Base-by-base conservation (phyloP, 2,113 vertebrate species). In the Amazona guildingii region DNA sequence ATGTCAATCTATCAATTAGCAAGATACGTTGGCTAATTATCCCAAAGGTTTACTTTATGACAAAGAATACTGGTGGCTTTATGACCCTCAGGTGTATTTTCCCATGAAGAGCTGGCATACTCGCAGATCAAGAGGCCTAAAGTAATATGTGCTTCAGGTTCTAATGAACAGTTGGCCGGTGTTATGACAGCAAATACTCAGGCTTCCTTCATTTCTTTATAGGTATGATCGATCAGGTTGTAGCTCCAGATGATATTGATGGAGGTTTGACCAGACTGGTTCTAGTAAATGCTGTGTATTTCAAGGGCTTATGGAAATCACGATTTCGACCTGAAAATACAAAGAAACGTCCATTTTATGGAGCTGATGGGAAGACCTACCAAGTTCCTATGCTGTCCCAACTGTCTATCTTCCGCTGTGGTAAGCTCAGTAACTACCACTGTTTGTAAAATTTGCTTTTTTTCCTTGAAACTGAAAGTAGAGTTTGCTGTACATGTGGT, bases 321-420 rank as follows among this genome's bases (percentile, higher is more conserved):
- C 97, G 99, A 54, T 99, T 99, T 96, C 98, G 98, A 80, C 98
- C 98, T 2, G 98, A 99, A 96, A 99, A 98, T 95, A 99, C 99
- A 25, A 99, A 99, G 97, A 98, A 98, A 49, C 98, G 98, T 10
- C 97, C 98, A 0, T 99, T 99, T 63, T 97, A 97, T 52, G 97
- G 95, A 14, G 98, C 98, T 8, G 97, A 99, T 25, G 99, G 99
- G 37, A 98, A 98, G 8, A 76, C 97, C 6, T 98, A 98, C 92
- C 99, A 99, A 95, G 99, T 99, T 52, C 99, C 98, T 17, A 99
- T 99, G 99, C 98, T 99, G 96, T 99, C 99, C 51, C 99, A 99
- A 33, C 96, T 99, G 10, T 99, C 99, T 0, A 96, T 99, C 92
- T 99, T 99, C 93, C 98, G 98, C 48, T 98, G 98, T 6, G 98